Percentiles rank a stretch among this genome's conserved stretches.
Evolutionary conservation across 2,797 vertebrate species (phyloP).

Genomic region (Pelobates cultripes): DNA sequence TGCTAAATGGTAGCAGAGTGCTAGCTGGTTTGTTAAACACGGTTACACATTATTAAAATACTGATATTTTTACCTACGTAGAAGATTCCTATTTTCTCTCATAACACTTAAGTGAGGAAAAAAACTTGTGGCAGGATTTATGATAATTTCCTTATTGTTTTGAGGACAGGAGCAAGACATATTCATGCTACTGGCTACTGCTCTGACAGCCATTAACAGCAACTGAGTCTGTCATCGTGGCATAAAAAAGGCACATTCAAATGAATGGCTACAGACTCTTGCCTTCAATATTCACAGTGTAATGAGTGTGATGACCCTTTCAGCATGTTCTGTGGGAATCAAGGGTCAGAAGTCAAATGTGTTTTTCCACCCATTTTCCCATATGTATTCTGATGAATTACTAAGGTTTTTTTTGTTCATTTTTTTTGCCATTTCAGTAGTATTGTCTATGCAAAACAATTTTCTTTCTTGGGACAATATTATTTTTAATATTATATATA

Average conservation of each 20-base stretch:
- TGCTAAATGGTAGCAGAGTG: background rate
- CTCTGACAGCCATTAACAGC: slow-evolving; percentile 51
- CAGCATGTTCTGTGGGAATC: slow-evolving; percentile 15
- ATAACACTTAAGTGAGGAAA: background rate
- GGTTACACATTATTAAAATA: background rate
- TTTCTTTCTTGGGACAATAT: too few relatives aligned
- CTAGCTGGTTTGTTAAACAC: background rate
- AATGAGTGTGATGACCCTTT: slow-evolving; percentile 23
- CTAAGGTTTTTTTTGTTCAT: background rate
- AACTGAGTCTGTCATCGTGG: slow-evolving; percentile 42
- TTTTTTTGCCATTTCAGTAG: background rate
- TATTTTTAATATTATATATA: too few relatives aligned
- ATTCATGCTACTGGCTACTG: slow-evolving; percentile 49
- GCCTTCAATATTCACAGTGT: slow-evolving; percentile 37
- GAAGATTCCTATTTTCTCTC: background rate
- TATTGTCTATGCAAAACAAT: too few relatives aligned
- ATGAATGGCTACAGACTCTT: slow-evolving; percentile 18
- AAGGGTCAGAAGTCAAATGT: slow-evolving; percentile 22
- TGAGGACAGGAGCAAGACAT: slow-evolving; percentile 38
- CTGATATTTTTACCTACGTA: background rate
- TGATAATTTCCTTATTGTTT: slow-evolving; percentile 49
- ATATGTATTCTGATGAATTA: slow-evolving; percentile 34
- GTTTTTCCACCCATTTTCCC: slow-evolving; percentile 20
- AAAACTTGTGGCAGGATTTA: slow-evolving; percentile 44
- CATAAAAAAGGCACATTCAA: slow-evolving; percentile 48